phyloP scores from a whole-genome alignment of 2,888 invertebrate species.

The Cremastinae sp. region DNA sequence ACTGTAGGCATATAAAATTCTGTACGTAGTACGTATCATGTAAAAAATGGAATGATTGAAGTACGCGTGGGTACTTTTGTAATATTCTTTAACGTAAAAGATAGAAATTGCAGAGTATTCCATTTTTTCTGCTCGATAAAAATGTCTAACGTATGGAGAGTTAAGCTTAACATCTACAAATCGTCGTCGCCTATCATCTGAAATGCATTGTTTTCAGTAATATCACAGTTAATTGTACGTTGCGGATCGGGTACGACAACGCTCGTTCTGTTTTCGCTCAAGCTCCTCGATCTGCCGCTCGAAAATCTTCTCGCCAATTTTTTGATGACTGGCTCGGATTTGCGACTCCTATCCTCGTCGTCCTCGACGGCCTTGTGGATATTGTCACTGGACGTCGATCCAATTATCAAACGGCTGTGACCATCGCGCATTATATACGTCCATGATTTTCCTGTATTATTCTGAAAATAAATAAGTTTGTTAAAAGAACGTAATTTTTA shows the following conservation, averaged over 20 bases:
- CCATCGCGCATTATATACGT: constrained; percentile 89
- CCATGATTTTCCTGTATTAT: constrained; percentile 82
- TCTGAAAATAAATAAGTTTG: constrained; percentile 63
- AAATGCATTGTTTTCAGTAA: constrained; percentile 95
- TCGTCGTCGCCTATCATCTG: constrained; percentile 98
- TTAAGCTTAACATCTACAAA: constrained; percentile 81
- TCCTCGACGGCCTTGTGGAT: constrained; percentile 76
- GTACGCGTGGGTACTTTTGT: no score
- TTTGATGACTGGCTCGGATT: constrained; percentile 86
- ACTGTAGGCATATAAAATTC: no score
- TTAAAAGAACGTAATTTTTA: constrained; percentile 1
- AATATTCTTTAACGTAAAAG: no score
- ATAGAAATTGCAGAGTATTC: no score
- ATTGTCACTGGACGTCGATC: constrained; percentile 82
- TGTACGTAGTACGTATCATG: no score
- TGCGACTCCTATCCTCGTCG: constrained; percentile 54
- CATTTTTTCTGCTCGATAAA: no score
- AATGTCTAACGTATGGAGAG: no score
- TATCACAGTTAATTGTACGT: constrained; percentile 81
- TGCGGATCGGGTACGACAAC: constrained; percentile 67
- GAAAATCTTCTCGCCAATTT: constrained; percentile 87
- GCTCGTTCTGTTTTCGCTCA: constrained; percentile 76
- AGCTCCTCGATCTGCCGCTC: constrained; percentile 86
- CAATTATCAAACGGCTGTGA: constrained; percentile 85
- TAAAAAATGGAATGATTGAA: no score